A percentile compares a stretch with the other conserved stretches of the same genome.
Evolutionary conservation across 2,888 invertebrate species (phyloP).

Genomic region (Apamea epomidion): DNA sequence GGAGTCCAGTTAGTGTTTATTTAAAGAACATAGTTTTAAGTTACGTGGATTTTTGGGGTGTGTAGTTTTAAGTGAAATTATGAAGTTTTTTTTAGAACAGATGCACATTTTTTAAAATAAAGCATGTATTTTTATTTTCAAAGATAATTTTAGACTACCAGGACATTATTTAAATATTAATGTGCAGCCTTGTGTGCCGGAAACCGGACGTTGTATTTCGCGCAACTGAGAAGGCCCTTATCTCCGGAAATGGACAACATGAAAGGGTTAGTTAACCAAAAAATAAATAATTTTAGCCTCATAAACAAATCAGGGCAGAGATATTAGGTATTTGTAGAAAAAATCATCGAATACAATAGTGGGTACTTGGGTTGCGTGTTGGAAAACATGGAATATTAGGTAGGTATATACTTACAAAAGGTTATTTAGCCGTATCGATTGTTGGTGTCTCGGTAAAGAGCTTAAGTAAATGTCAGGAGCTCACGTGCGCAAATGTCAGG

Average conservation of each 20-base stretch:
- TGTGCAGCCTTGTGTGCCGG: slow-evolving; percentile 39
- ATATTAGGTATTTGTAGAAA: slow-evolving; percentile 36
- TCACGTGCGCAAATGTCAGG: slow-evolving; percentile 85
- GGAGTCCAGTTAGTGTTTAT: slow-evolving; percentile 59
- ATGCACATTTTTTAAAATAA: background rate
- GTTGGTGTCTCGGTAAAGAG: slow-evolving; percentile 68
- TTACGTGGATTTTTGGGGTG: slow-evolving; percentile 7
- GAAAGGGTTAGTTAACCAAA: slow-evolving; percentile 50
- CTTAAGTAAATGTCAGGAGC: slow-evolving; percentile 80
- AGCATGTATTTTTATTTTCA: background rate
- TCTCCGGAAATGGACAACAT: slow-evolving; percentile 52
- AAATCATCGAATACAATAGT: slow-evolving; percentile 54
- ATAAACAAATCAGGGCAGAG: slow-evolving; percentile 47
- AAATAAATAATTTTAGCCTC: slow-evolving; percentile 52
- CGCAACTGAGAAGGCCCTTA: slow-evolving; percentile 44
- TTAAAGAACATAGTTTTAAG: slow-evolving; percentile 45
- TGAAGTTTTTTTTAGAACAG: background rate
- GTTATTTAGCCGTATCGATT: slow-evolving; percentile 82
- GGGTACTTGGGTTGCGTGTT: slow-evolving; percentile 56
- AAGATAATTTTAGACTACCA: background rate
- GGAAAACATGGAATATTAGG: slow-evolving; percentile 47
- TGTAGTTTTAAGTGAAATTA: slow-evolving; percentile 1
- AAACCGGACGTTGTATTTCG: slow-evolving; percentile 57
- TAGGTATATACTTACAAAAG: slow-evolving; percentile 75
- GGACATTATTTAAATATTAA: slow-evolving; percentile 33